Evolutionary conservation across 2,888 invertebrate species (phyloP), one percentile per base, ranked within the genome.

Genomic region (Drosophila macrospina): DNA sequence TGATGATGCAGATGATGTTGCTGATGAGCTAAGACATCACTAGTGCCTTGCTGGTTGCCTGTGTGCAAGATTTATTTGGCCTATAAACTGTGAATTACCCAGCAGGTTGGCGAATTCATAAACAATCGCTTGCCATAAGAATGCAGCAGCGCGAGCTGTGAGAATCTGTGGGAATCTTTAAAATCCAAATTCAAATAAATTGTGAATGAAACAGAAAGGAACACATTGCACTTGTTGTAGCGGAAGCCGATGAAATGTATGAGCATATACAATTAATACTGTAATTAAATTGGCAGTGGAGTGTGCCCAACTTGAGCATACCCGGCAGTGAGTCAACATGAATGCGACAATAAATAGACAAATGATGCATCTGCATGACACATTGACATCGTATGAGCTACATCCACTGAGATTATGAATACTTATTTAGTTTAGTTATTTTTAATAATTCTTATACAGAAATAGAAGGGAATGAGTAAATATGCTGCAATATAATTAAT

Each of bases 11-110:
- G 32, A 10, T 30, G 3, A 36, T n/a, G 7, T 11, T 11, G 28
- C 3, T 15, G 26, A 26, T 28, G 36, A 20, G 20, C 20, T 30
- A 16, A 28, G 28, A 28, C 39, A 52, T n/a, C 52, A 5, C 24
- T 39, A 15, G 24, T 7, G 37, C 15, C 13, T 13, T 48, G 50
- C 20, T 30, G 61, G 36, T 32, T 48, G 28, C n/a, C n/a, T 3
- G 4, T 6, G 2, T 10, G 10, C 11, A 8, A 34, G 50, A 72
- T 70, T 69, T 63, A 57, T 75, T 50, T 70, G 30, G 39, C 5
- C 16, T 28, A 70, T 57, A 63, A 75, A 52, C 70, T 75, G 56
- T 30, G 39, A 57, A 63, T 16, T 8, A 56, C 62, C 47, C 20
- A 63, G 54, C 39, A n/a, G 28, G 16, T 39, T 16, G 32, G 4